Percentiles rank a stretch among this genome's conserved stretches.
phyloP scores from a whole-genome alignment of 2,797 vertebrate genomes.

The Leontopithecus rosalia region DNA sequence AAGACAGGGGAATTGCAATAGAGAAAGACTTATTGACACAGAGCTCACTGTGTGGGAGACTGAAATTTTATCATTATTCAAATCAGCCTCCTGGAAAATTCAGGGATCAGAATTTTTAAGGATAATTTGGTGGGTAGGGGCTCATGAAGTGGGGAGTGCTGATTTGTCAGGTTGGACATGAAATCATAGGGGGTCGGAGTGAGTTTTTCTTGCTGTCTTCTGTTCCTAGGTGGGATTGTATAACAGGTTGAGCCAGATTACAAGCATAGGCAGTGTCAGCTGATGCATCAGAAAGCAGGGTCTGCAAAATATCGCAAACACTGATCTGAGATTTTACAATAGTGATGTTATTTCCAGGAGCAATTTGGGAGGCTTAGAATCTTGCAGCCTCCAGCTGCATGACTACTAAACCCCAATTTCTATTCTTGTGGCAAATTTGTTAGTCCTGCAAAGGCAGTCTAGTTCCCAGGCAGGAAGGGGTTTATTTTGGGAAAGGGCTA shows the following conservation, averaged over 20 bases:
- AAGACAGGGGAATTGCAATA: background rate
- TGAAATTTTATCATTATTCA: background rate
- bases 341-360: background rate
- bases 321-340: background rate
- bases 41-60: background rate
- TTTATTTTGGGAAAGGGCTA: background rate
- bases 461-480: background rate
- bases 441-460: background rate
- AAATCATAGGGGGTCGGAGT: background rate
- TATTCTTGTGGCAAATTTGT: background rate
- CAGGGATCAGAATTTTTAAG: background rate
- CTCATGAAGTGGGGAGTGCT: background rate
- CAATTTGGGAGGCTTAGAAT: background rate
- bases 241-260: background rate
- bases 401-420: background rate
- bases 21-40: background rate
- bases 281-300: background rate
- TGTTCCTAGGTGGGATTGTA: background rate
- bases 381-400: background rate
- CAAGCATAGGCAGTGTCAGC: background rate
- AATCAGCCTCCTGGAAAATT: background rate
- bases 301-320: background rate
- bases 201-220: background rate
- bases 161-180: background rate
- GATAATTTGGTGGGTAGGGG: background rate